These are phyloP conservation scores for Melanostoma scalare DNA, from an alignment of 2,888 invertebrate species.

Conservation along the genomic window DNA sequence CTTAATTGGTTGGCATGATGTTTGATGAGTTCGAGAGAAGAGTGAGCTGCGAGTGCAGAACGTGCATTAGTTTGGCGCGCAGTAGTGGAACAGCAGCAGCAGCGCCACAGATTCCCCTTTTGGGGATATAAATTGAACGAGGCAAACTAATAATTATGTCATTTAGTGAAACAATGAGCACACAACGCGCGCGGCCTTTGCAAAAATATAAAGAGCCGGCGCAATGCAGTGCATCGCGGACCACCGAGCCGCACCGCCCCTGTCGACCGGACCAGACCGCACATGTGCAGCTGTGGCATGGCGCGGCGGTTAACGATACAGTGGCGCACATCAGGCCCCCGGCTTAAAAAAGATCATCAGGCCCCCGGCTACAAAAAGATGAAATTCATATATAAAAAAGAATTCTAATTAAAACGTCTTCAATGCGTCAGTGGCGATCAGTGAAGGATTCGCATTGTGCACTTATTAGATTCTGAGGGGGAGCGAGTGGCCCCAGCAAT, in stretches of 20 bases:
- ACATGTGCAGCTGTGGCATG: conserved; percentile 62
- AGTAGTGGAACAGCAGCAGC: conserved; percentile 9
- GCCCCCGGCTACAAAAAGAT: conserved; percentile 35
- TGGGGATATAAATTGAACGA: conserved; percentile 71
- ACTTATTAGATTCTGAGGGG: conserved; percentile 64
- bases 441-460: conserved; percentile 69
- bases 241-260: neutral
- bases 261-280: conserved; percentile 15
- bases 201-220: conserved; percentile 55
- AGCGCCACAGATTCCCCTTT: conserved; percentile 69
- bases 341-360: conserved; percentile 28
- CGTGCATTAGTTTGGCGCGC: conserved; percentile 58
- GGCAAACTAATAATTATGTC: conserved; percentile 72
- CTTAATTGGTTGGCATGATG: conserved; percentile 72
- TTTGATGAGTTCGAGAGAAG: conserved; percentile 61
- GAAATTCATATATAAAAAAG: conserved; percentile 39
- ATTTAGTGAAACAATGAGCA: conserved; percentile 72
- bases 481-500: conserved; percentile 43
- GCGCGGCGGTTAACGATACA: neutral
- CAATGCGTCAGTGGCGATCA: conserved; percentile 59
- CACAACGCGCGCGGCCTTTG: conserved; percentile 55
- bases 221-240: conserved; percentile 10
- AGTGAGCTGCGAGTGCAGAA: conserved; percentile 8
- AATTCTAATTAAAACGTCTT: conserved; percentile 72
- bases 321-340: conserved; percentile 41